phyloP scores from a whole-genome alignment of 2,888 invertebrate genomes.

The Aelia acuminata region DNA sequence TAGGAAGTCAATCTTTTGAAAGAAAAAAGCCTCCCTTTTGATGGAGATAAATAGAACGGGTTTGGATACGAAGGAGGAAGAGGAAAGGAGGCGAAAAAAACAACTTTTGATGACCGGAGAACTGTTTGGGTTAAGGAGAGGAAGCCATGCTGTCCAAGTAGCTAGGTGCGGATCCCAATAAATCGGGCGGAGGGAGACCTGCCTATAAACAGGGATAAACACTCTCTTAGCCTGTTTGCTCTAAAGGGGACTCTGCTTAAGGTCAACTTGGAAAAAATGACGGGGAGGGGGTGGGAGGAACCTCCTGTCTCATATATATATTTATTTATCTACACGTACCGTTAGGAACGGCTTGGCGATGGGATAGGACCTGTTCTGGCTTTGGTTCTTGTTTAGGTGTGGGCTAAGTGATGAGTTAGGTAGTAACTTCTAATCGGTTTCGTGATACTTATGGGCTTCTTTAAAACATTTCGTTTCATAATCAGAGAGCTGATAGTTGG shows the following conservation, averaged over 20 bases:
- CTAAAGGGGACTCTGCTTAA: background rate
- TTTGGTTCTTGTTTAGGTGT: background rate
- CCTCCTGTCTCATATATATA: background rate
- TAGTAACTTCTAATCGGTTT: too few relatives aligned
- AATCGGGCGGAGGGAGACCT: background rate
- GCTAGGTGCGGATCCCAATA: conserved; percentile 33
- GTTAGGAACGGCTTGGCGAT: background rate
- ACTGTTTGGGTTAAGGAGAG: background rate
- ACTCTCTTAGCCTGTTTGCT: conserved; percentile 53
- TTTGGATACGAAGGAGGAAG: too few relatives aligned
- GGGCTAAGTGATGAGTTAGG: background rate
- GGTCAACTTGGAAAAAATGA: conserved; percentile 55
- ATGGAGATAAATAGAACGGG: conserved; percentile 2
- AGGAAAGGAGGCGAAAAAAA: background rate
- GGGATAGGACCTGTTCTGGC: background rate
- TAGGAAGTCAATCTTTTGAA: background rate
- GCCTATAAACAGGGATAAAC: conserved; percentile 50
- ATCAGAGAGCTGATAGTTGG: too few relatives aligned
- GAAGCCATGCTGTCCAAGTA: background rate
- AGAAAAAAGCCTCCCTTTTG: conserved; percentile 19
- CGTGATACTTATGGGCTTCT: too few relatives aligned
- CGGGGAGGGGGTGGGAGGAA: background rate
- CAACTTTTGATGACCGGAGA: conserved; percentile 8
- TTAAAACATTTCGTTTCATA: too few relatives aligned
- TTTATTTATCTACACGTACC: background rate